Base-by-base conservation (phyloP, 2,888 invertebrate species). In the Drosophila nr. perissopoda region DNA sequence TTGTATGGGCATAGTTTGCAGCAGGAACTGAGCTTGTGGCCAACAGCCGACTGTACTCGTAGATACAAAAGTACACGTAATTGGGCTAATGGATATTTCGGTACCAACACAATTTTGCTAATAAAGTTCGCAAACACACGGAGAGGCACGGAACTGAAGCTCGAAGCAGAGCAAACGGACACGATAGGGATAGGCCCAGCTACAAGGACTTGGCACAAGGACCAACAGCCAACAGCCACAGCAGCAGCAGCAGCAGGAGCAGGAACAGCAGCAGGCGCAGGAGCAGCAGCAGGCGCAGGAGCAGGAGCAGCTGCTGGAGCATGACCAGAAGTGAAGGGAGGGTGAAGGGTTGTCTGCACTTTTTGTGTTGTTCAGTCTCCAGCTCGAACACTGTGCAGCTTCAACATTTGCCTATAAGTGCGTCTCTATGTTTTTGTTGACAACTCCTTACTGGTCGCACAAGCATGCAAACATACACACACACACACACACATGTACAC, bases 41-140 rank as follows among this genome's bases (percentile, higher is more conserved):
- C 65, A 38, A 27, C 56, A 33, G 46, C 27, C n/a, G 53, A 40
- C 53, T 75, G 73, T 38, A 36, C 53, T 56, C 7, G 18, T 66
- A 71, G 78, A 72, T 81, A 83, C 89, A 89, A 84, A 87, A 87
- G 86, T 88, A 87, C 89, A 87, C 89, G 89, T 87, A 87, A 87
- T 87, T 87, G 86, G 86, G 86, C 86, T 87, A 87, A 87, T 87
- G 86, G 89, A 89, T 87, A 87, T 87, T 87, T 87, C 77, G 89
- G 89, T 84, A 89, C 88, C 89, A 87, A 87, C 86, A 87, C 89
- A 87, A 87, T 89, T 89, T 87, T 89, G 82, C 89, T 87, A 87
- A 87, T 87, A 87, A 87, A 87, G 86, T 89, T 87, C 77, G 81
- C 82, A 87, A 89, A 87, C 88, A 89, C 78, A 74, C 80, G 46